Evolutionary conservation across 2,113 vertebrate genomes (phyloP).

Genomic region (Scalopus aquaticus): DNA sequence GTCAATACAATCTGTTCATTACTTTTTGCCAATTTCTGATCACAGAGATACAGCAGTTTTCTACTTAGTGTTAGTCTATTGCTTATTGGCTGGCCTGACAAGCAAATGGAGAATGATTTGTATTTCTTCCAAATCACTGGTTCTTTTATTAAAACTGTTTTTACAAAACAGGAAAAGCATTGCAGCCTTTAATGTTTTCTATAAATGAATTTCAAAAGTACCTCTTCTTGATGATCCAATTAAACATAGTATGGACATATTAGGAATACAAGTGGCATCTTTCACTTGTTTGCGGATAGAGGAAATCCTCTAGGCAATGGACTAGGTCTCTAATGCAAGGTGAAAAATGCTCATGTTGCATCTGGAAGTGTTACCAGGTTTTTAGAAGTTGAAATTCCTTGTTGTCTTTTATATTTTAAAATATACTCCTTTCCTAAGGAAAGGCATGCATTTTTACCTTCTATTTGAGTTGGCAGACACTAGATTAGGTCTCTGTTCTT

Average conservation of each 20-base stretch:
- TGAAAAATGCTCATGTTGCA: background rate
- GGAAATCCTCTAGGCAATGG: background rate
- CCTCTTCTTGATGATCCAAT: background rate
- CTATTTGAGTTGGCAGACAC: background rate
- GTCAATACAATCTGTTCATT: constrained; percentile 62
- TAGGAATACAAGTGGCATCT: background rate
- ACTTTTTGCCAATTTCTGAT: background rate
- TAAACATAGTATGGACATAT: background rate
- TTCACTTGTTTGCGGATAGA: background rate
- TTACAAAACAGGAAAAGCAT: constrained; percentile 6
- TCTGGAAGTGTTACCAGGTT: background rate
- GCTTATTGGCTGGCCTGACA: constrained; percentile 1
- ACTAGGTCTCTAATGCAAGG: background rate
- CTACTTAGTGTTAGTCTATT: background rate
- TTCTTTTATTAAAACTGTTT: constrained; percentile 31
- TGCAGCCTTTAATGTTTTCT: background rate
- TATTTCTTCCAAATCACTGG: constrained; percentile 43
- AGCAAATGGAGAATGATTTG: background rate
- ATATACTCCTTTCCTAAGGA: background rate
- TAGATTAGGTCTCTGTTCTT: background rate
- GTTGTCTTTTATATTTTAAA: background rate
- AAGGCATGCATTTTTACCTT: background rate
- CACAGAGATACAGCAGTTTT: background rate
- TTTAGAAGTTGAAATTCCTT: background rate
- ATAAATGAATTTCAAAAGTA: constrained; percentile 17